Evolutionary conservation across 2,888 invertebrate genomes (phyloP), one percentile per base, ranked within the genome.

Genomic region (Drosophila phalerata): DNA sequence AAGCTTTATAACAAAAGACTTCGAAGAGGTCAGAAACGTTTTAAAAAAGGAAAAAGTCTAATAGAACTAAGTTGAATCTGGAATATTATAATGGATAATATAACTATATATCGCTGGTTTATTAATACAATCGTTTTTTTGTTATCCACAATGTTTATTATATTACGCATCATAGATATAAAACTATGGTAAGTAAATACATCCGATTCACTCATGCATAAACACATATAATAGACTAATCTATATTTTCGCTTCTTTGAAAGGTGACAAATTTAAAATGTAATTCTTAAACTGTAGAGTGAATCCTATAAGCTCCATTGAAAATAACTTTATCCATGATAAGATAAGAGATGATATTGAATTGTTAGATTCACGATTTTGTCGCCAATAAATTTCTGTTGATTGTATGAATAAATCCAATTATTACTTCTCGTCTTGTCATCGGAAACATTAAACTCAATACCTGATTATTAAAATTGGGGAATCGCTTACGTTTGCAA

Each of bases 61-160:
- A 22, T 22, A 22, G 22, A 17, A 42, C 10, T 5, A 2, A 11
- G 17, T 11, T 40, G 0, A 19, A 6, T 5, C 13, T 43, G 1
- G 32, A 22, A 32, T 19, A 22, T 73, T 40, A 28, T 11, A 25
- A 42, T 17, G 9, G 40, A 62, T 45, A 47, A 28, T 9, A 52
- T 73, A n/a, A 30, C 19, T 4, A 0, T 37, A 5, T 62, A 19
- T 53, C 61, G 72, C 17, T 28, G n/a, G 0, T 10, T 9, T 19
- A 40, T 47, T 28, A 71, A 62, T 32, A 19, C 30, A 9, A 1
- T 57, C 9, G 30, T 77, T 9, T 8, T 74, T 19, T 5, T 5
- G 13, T 19, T 37, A 37, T 45, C 40, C 11, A 28, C 25, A 6
- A 11, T 40, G 15, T 53, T 53, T 8, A 38, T 53, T 2, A 40